Base-by-base conservation (phyloP, 2,888 invertebrate genomes). In the Therioaphis trifolii region DNA sequence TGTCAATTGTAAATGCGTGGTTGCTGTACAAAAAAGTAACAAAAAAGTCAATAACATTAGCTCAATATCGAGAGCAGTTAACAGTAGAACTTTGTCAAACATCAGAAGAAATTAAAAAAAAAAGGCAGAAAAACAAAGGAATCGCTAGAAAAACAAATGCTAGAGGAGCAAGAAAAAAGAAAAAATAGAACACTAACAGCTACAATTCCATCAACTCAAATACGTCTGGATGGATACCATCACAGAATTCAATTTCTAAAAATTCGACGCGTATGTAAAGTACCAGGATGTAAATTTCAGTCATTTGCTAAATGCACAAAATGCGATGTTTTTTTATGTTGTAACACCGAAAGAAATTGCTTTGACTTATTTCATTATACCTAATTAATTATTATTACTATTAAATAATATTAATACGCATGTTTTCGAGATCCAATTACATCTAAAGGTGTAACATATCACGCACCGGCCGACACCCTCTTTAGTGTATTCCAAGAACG, bases 111-210 rank as follows among this genome's bases (percentile, higher is more conserved):
- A 14, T 61, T 27, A n/a, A n/a, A 29, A 63, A 35, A 66, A 63
- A 63, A 3, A 35, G n/a, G 35, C 66, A 35, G 66, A 66, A 66
- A 66, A 63, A 15, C 61, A 29, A 63, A 63, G 29, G 29, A 63
- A 63, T 63, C 63, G 27, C n/a, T 61, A 27, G 61, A 61, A 27
- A 15, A 63, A 63, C 61, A n/a, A n/a, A n/a, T n/a, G n/a, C n/a
- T n/a, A n/a, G n/a, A n/a, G n/a, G n/a, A n/a, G n/a, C n/a, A n/a
- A 27, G 27, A 29, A 63, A 63, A 63, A 61, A 63, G 24, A 11
- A 58, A 58, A 11, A 63, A 63, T 29, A 29, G 61, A 4, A 29
- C 61, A 63, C 29, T 14, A 63, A 63, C 27, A 7, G 5, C 61
- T 14, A 63, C 4, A 29, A 29, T 63, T 27, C 29, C 15, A 63